These are phyloP conservation scores for Trissoscelio sp. DNA, from an alignment of 2,888 invertebrate genomes.

Conservation along the genomic window DNA sequence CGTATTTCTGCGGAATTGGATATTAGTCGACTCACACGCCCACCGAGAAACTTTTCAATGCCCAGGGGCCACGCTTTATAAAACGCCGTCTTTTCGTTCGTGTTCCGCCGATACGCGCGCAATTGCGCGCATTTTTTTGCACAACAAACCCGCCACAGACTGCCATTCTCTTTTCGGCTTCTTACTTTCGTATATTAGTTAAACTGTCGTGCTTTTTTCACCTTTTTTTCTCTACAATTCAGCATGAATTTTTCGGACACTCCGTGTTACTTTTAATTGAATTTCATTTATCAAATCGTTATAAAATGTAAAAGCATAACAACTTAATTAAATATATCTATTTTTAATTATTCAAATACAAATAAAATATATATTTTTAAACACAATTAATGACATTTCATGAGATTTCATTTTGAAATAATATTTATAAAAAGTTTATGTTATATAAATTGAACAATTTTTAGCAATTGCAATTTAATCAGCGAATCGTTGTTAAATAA, in stretches of 20 bases:
- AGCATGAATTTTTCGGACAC: not conserved
- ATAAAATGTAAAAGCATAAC: too few species aligned
- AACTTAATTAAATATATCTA: too few species aligned
- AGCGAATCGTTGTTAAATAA: too few species aligned
- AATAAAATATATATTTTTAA: too few species aligned
- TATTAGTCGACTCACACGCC: constrained; percentile 71
- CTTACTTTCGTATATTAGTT: constrained; percentile 25
- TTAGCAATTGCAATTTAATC: too few species aligned
- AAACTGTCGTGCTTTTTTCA: constrained; percentile 19
- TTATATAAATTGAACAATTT: too few species aligned
- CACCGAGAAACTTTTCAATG: constrained; percentile 70
- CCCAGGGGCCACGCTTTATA: constrained; percentile 73
- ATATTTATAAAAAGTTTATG: too few species aligned
- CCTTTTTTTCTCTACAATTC: too few species aligned
- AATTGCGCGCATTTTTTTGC: constrained; percentile 43
- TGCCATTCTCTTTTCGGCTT: constrained; percentile 32
- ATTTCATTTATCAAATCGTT: not conserved
- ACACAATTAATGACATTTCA: too few species aligned
- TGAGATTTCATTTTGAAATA: too few species aligned
- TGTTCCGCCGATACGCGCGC: constrained; percentile 44
- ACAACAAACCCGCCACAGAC: not conserved
- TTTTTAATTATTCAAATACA: too few species aligned
- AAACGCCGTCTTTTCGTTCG: constrained; percentile 57
- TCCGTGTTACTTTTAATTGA: not conserved
- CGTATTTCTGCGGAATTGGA: constrained; percentile 72